Conservation (phyloP, 2,113 vertebrate species). For the Hypomesus transpacificus region DNA sequence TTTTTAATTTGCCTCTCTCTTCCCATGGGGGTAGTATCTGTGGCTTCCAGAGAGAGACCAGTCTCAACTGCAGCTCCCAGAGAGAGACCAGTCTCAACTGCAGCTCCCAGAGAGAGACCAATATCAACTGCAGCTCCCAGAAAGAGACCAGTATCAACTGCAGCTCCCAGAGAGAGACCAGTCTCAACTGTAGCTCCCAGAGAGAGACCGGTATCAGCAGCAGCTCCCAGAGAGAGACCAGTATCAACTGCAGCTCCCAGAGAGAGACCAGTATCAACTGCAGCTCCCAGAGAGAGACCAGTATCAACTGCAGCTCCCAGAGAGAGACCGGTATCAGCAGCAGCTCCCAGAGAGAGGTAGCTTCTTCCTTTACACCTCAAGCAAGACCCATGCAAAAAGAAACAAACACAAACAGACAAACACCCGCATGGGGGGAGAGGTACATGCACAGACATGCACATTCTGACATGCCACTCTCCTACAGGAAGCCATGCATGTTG, state of each 20-base stretch:
- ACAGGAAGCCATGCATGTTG: constrained; percentile 24
- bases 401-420: no score
- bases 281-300: constrained; percentile 15
- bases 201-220: not conserved
- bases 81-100: no score
- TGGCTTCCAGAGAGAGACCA: constrained; percentile 21
- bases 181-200: no score
- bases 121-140: no score
- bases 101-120: no score
- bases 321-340: constrained; percentile 6
- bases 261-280: not conserved
- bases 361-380: no score
- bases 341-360: constrained; percentile 17
- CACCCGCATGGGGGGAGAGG: no score
- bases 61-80: no score
- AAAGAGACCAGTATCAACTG: no score
- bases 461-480: not conserved
- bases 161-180: no score
- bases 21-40: constrained; percentile 13
- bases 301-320: constrained; percentile 17
- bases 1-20: constrained; percentile 38
- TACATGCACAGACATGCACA: constrained; percentile 8
- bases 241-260: constrained; percentile 21
- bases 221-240: constrained; percentile 16
- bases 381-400: no score